phyloP scores from a whole-genome alignment of 2,113 vertebrate genomes.

The Phoenicopterus ruber region DNA sequence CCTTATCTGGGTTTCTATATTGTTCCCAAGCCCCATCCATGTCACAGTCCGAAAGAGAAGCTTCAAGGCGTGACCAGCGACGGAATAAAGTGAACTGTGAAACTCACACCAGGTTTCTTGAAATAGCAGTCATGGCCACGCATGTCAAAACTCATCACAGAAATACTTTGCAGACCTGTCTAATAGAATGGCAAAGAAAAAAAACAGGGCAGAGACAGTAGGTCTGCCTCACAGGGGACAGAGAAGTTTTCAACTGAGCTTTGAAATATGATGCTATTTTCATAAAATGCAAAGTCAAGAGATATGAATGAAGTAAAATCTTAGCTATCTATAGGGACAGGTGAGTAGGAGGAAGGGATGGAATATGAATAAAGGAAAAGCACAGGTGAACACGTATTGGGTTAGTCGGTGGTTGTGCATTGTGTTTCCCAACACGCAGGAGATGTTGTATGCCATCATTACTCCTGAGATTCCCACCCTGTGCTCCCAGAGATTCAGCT shows the following conservation, averaged over 20 bases:
- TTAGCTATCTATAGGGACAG: not conserved
- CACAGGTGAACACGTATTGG: not conserved
- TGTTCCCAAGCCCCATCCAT: not conserved
- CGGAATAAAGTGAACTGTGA: not conserved
- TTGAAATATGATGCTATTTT: constrained; percentile 18
- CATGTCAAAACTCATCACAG: not conserved
- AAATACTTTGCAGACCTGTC: not conserved
- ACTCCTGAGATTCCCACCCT: not conserved
- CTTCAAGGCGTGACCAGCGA: not conserved
- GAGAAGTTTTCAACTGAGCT: not conserved
- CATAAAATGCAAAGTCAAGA: constrained; percentile 9
- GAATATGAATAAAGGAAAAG: not conserved
- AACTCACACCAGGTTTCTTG: not conserved
- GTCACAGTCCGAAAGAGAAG: not conserved
- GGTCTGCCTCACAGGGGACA: not conserved
- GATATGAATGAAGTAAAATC: not conserved
- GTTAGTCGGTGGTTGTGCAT: not conserved
- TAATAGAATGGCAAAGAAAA: not conserved
- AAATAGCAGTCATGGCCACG: not conserved
- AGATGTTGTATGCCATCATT: not conserved
- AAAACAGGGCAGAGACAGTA: not conserved
- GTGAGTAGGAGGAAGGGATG: not conserved
- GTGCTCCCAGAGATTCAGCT: not conserved
- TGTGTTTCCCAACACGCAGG: not conserved
- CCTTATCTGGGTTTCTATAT: not conserved